Percentiles rank a stretch among this genome's conserved stretches.
Evolutionary conservation across 2,113 vertebrate species (phyloP).

Genomic region (Nymphicus hollandicus): DNA sequence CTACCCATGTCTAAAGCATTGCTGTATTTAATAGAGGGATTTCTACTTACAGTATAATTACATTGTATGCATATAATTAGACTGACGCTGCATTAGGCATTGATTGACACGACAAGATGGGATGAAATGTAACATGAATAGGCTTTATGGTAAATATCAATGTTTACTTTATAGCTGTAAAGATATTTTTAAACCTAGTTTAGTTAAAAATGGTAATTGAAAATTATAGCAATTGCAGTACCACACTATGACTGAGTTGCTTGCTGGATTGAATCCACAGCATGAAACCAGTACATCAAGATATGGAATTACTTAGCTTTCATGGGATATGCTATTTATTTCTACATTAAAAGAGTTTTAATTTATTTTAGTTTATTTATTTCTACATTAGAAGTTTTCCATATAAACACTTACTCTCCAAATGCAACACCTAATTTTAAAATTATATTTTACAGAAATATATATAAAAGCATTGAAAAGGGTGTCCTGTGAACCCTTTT

Average conservation of each 20-base stretch:
- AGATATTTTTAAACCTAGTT: neutral
- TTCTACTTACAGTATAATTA: slow-evolving; percentile 11
- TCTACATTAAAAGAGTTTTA: neutral
- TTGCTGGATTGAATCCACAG: neutral
- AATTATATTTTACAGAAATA: neutral
- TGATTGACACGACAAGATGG: slow-evolving; percentile 22
- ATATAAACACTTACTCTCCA: neutral
- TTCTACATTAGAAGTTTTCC: neutral
- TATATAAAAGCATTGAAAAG: neutral
- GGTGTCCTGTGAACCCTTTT: neutral
- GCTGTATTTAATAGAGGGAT: neutral
- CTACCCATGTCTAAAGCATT: neutral
- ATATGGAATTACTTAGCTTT: neutral
- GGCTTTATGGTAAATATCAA: slow-evolving; percentile 15
- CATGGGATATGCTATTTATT: neutral
- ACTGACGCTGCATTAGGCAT: neutral
- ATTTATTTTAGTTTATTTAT: neutral
- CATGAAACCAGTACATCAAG: neutral
- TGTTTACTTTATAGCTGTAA: neutral
- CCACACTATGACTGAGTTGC: neutral
- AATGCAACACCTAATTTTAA: neutral
- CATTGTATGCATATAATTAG: neutral
- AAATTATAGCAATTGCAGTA: neutral
- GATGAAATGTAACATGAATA: neutral
- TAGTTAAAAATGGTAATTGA: neutral